Evolutionary conservation across 2,888 invertebrate genomes (phyloP).

Genomic region (Platycheirus rosarum): DNA sequence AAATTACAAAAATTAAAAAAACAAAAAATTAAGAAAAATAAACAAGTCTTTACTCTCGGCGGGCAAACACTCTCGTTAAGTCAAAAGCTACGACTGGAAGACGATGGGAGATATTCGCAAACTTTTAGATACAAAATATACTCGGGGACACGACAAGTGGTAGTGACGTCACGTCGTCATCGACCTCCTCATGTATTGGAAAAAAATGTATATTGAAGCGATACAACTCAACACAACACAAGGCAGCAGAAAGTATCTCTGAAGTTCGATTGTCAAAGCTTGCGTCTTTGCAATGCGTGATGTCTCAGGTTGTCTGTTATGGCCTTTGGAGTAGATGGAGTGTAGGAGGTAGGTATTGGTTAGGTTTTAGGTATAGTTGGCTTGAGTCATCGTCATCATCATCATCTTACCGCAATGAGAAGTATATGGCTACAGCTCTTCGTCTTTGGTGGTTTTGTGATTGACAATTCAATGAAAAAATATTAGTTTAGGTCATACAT

Average conservation of each 20-base stretch:
- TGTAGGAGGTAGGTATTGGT: constrained; percentile 43
- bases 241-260: constrained; percentile 21
- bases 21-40: constrained; percentile 27
- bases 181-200: not conserved
- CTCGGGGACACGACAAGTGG: constrained; percentile 57
- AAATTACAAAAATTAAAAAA: constrained; percentile 14
- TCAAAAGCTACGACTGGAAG: constrained; percentile 66
- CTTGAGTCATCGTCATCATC: constrained; percentile 47
- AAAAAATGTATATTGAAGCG: not conserved
- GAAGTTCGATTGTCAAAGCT: constrained; percentile 44
- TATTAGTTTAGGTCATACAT: constrained; percentile 11
- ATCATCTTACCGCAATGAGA: constrained; percentile 28
- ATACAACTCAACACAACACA: constrained; percentile 40
- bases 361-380: constrained; percentile 15
- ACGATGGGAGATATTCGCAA: constrained; percentile 60
- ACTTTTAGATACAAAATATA: constrained; percentile 46
- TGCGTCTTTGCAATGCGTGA: not conserved
- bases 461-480: constrained; percentile 42
- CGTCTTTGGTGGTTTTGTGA: constrained; percentile 33
- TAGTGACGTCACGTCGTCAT: constrained; percentile 58
- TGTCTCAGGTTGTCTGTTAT: not conserved
- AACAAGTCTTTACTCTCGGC: constrained; percentile 35
- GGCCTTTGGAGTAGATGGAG: constrained; percentile 4
- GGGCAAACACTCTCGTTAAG: constrained; percentile 59
- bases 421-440: not conserved